Base-by-base conservation (phyloP, 1,140 invertebrate species). In the Xylocopa sonorina region DNA sequence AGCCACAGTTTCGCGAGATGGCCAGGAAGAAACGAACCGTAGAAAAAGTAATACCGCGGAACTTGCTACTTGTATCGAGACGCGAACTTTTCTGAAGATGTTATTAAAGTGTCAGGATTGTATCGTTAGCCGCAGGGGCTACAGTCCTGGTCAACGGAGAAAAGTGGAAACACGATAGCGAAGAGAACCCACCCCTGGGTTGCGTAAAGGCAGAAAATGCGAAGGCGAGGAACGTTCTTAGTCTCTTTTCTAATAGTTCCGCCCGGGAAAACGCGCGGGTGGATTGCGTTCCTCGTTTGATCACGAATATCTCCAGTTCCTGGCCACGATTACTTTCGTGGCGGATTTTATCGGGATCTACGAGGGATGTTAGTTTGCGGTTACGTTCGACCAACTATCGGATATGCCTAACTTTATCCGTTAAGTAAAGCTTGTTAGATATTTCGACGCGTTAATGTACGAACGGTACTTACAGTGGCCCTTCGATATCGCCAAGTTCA, bases 41-140 rank as follows among this genome's bases (percentile, higher is more conserved):
- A 27, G 57, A 18, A n/a, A 68, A 68, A 55, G n/a, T 41, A 68
- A 68, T 68, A 77, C 41, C 5, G 29, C 3, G 38, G 14, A 68
- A 41, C 41, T 58, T 27, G 51, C 3, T 55, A 38, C 43, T 46
- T 76, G 63, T 69, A 60, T 60, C 66, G n/a, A 53, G 43, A 34
- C 10, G 38, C 63, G 48, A 75, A 67, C 21, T 67, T 46, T 29
- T 7, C 32, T 32, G 10, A 2, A 16, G 46, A 51, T 78, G 55
- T 71, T 78, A 69, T 78, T 71, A 77, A 71, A 71, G 24, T 71
- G 75, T 71, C 64, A 58, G 66, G n/a, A 29, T 51, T 60, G 55
- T 41, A 51, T 51, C 67, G 66, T 78, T 71, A 62, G 32, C 55
- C 46, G 27, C 43, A 9, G 21, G 55, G 41, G 12, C 24, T 62